These are phyloP conservation scores for Lepidochrysops patricia DNA, from an alignment of 2,888 invertebrate species.

Conservation along the genomic window DNA sequence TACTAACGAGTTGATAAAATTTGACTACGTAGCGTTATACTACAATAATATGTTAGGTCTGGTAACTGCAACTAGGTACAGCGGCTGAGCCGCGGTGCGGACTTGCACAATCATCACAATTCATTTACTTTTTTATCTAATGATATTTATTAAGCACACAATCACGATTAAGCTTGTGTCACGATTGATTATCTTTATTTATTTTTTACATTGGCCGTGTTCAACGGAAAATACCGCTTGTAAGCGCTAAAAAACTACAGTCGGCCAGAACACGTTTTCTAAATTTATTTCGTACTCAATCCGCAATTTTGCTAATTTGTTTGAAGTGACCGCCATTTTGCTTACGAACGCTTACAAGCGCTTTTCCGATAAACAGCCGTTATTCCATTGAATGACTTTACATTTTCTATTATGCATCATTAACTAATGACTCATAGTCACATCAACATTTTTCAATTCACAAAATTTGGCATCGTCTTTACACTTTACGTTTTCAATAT, in stretches of 20 bases:
- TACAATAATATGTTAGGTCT: constrained; percentile 61
- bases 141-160: background rate
- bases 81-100: constrained; percentile 13
- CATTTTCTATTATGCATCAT: background rate
- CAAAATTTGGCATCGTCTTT: constrained; percentile 6
- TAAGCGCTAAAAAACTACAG: no score
- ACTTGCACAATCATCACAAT: background rate
- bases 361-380: no score
- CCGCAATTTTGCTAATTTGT: no score
- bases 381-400: background rate
- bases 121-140: background rate
- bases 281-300: no score
- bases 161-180: background rate
- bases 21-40: constrained; percentile 55
- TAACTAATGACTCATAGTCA: background rate
- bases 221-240: no score
- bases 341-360: no score
- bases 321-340: no score
- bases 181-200: background rate
- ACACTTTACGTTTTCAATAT: background rate
- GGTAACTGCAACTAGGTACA: constrained; percentile 57
- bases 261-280: no score
- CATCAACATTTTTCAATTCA: background rate
- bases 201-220: no score
- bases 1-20: constrained; percentile 45